Conservation (phyloP, 2,888 invertebrate species). For the Acheta domesticus region DNA sequence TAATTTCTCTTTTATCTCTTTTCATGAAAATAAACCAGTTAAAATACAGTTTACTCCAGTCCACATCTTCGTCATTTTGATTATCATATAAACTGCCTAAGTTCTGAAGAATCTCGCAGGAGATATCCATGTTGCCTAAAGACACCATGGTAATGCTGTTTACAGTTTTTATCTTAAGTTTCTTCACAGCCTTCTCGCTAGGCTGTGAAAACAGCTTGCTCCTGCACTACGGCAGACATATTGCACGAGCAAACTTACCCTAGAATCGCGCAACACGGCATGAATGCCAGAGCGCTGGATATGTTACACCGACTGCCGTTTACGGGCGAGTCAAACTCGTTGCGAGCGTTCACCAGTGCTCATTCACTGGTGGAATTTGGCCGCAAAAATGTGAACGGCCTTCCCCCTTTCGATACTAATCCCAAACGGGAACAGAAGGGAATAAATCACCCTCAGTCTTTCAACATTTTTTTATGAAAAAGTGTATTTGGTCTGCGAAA, state of each 20-base stretch:
- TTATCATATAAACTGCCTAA: not conserved
- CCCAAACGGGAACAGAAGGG: not conserved
- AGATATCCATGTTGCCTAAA: not conserved
- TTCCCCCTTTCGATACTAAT: too few species aligned
- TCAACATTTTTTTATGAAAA: not conserved
- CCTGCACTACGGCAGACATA: not conserved
- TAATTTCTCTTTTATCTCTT: not conserved
- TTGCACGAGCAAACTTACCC: not conserved
- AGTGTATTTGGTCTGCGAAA: not conserved
- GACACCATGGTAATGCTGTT: not conserved
- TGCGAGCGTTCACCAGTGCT: too few species aligned
- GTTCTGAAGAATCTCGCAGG: not conserved
- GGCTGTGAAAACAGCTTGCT: not conserved
- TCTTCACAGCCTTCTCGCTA: not conserved
- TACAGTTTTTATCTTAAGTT: not conserved
- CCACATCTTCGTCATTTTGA: not conserved
- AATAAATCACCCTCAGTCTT: not conserved
- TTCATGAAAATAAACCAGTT: not conserved
- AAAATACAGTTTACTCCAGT: conserved; percentile 3
- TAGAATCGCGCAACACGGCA: not conserved
- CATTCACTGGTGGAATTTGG: too few species aligned
- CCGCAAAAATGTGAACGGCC: too few species aligned
- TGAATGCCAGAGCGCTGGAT: too few species aligned
- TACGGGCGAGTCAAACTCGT: too few species aligned
- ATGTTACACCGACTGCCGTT: too few species aligned